Conservation (phyloP, 2,888 invertebrate species). For the Spodoptera picta region DNA sequence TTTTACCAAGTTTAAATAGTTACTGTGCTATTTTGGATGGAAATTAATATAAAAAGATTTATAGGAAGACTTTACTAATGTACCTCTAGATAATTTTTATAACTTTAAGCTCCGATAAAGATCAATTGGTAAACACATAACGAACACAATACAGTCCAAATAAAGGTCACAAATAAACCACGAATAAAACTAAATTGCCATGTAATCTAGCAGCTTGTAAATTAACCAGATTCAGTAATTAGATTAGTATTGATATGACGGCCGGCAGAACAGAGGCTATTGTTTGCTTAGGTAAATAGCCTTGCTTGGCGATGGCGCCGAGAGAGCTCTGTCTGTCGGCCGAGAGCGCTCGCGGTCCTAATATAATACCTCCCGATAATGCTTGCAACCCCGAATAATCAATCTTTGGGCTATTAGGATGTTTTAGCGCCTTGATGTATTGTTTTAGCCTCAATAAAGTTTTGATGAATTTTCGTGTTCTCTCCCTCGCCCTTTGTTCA, state of each 20-base stretch:
- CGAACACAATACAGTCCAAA: too few relatives aligned
- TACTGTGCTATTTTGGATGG: too few relatives aligned
- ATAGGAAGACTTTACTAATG: too few relatives aligned
- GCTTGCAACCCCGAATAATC: conserved; percentile 81
- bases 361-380: conserved; percentile 79
- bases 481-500: conserved; percentile 78
- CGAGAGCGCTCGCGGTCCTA: conserved; percentile 56
- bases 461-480: conserved; percentile 87
- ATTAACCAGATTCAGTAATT: conserved; percentile 65
- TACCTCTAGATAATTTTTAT: too few relatives aligned
- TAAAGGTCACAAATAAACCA: conserved; percentile 6
- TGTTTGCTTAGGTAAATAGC: conserved; percentile 71
- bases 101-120: too few relatives aligned
- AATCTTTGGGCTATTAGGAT: conserved; percentile 87
- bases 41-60: too few relatives aligned
- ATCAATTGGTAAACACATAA: too few relatives aligned
- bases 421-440: conserved; percentile 88
- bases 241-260: conserved; percentile 71
- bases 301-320: conserved; percentile 35
- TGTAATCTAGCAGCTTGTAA: conserved; percentile 35
- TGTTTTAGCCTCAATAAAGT: conserved; percentile 88
- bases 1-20: too few relatives aligned
- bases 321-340: conserved; percentile 34
- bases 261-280: conserved; percentile 61
- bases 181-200: conserved; percentile 27